Evolutionary conservation across 2,797 vertebrate species (phyloP), one percentile per base, ranked within the genome.

Genomic region (Silurus lanzhouensis): DNA sequence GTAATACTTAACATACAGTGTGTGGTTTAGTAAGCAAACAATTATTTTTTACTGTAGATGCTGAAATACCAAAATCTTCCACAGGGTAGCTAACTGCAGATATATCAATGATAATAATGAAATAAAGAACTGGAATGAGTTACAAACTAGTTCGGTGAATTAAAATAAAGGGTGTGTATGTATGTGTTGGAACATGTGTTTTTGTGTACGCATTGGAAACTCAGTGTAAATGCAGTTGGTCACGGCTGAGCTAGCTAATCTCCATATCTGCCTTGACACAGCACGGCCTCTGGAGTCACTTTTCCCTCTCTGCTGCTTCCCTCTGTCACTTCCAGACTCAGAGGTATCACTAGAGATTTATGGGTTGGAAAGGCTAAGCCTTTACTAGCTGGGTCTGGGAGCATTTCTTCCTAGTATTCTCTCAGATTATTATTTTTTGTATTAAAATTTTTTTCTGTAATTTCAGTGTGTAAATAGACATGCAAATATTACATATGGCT

Each of bases 261-360:
- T 95, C 92, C 93, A 92, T 95, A 95, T 95, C 95, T 95, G 89
- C 89, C 88, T 81, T 90, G 38, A 89, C 88, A 88, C 95, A 95
- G 94, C 89, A 90, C 20, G 80, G 90, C 93, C 93, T 93, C 92
- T 72, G 86, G 91, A 92, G 93, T 94, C 90, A 93, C 93, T 91
- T 93, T 94, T 92, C 92, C 89, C 89, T 89, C 90, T 90, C 86
- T 74, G 89, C 58, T 71, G 70, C 86, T 89, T 25, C 67, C 66
- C 77, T 83, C 76, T 90, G 83, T 74, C 83, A 87, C 86, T 90
- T 89, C 82, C 38, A 90, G 84, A 85, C 71, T 13, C 48, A 74
- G 46, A 48, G 22, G 20, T 74, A 52, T 74, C 71, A 74, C 71
- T 72, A 52, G 71, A 55, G 71, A 17, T 74, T 74, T 55, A 55